phyloP scores from a whole-genome alignment of 2,797 vertebrate species.

The Steatocranus sp. region DNA sequence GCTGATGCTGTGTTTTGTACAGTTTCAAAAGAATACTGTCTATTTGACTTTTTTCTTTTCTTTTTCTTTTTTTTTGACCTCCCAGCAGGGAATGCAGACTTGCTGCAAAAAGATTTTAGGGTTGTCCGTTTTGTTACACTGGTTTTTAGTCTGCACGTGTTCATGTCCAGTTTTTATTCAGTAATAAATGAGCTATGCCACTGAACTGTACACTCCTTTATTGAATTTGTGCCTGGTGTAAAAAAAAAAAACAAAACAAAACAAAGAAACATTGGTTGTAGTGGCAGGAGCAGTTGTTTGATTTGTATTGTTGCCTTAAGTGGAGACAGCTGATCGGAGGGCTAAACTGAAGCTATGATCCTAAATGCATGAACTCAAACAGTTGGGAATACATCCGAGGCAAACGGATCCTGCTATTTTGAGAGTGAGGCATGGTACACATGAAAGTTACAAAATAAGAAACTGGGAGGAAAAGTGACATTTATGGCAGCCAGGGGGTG shows the following conservation, averaged over 20 bases:
- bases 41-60: conserved; percentile 22
- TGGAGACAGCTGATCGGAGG: not conserved
- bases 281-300: not conserved
- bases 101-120: conserved; percentile 86
- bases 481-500: conserved; percentile 15
- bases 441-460: not conserved
- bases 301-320: not conserved
- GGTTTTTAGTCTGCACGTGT: conserved; percentile 98
- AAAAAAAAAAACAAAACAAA: not conserved
- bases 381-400: not conserved
- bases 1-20: conserved; percentile 80
- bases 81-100: conserved; percentile 84
- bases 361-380: not conserved
- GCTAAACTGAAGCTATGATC: not conserved
- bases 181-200: conserved; percentile 79
- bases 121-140: conserved; percentile 93
- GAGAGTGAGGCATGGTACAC: not conserved
- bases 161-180: conserved; percentile 91
- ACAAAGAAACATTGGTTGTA: not conserved
- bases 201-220: conserved; percentile 3
- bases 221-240: not conserved
- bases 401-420: not conserved
- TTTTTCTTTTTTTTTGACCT: conserved; percentile 60
- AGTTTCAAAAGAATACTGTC: conserved; percentile 72
- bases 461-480: not conserved